Base-by-base conservation (phyloP, 2,113 vertebrate genomes). In the Vidua macroura region DNA sequence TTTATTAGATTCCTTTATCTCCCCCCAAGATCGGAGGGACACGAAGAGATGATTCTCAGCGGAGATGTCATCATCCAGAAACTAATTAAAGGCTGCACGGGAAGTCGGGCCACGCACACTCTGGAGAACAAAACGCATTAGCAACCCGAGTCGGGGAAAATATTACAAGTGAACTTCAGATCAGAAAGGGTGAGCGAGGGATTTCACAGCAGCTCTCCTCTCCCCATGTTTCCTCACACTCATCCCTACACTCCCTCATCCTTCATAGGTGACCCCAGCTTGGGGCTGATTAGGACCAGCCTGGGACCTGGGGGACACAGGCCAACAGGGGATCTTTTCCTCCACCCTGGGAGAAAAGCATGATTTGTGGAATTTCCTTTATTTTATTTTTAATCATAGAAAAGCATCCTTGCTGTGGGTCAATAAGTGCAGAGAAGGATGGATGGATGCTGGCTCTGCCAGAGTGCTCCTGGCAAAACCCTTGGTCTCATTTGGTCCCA, bases 1-100 rank as follows among this genome's bases (percentile, higher is more conserved):
- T 98, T 98, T 98, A 98, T 98, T 98, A 98, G 97, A 98, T 98
- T 98, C 96, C 93, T 97, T 96, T 96, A 96, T 97, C 97, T 97
- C 96, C 97, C 97, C 93, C 78, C 5, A 95, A 97, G 98, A 97
- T 78, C 76, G 77, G 95, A 97, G 94, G 96, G 97, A 98, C 31
- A 84, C 55, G 88, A 81, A 80, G 92, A 96, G 93, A 96, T 64
- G 97, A 97, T 97, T 97, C 97, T 98, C 86, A 3, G 97, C 31
- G 93, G 97, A 97, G 96, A 97, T 98, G 98, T 97, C 98, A 98
- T 97, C 97, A 98, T 97, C 96, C 96, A 96, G 98, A 97, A 98
- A 97, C 97, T 98, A 98, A 98, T 98, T 98, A 98, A 98, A 97
- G 97, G 95, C 97, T 97, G 97, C 12, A 44, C 90, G 86, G 96